Evolutionary conservation across 2,113 vertebrate genomes (phyloP), one percentile per base, ranked within the genome.

Genomic region (Centrocercus urophasianus): DNA sequence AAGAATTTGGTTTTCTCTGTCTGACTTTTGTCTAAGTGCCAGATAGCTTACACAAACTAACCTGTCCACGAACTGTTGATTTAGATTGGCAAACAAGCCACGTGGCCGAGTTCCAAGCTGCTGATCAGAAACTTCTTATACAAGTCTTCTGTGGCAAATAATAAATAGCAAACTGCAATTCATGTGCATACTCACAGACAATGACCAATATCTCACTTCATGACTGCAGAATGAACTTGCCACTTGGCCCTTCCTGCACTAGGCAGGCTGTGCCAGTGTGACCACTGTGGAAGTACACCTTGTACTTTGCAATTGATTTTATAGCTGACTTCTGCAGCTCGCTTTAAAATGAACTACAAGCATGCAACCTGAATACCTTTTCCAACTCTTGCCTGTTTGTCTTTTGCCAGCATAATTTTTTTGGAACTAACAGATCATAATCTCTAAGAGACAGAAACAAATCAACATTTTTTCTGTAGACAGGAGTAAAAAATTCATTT

Each of bases 401-500:
- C 16, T 91, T 74, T 89, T 64, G 32, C 84, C 72, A 80, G 34
- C 0, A 2, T n/a, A 61, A 34, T 25, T 81, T 77, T 50, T 80
- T 80, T 86, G 6, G 1, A 84, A 42, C 30, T 48, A 54, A 76
- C 57, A 45, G n/a, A 63, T 65, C 34, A 22, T 59, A 40, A 25
- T 8, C 8, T 59, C 22, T 43, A 61, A 67, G 64, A 92, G 22
- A 77, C 21, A 74, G 59, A 3, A 74, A 8, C 18, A 17, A 79
- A 72, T 30, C 36, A 88, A 56, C 24, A 27, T 30, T 66, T 83
- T 32, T 80, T 40, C 18, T 47, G 56, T 2, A 73, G 75, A 73
- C 14, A 85, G 43, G 17, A 47, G 75, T 77, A 90, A 61, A 83
- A 96, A 89, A 86, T 25, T 77, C n/a, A 88, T 89, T 93, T 70